Evolutionary conservation across 2,797 vertebrate genomes (phyloP), one percentile per base, ranked within the genome.

Genomic region (Sarcoramphus papa): DNA sequence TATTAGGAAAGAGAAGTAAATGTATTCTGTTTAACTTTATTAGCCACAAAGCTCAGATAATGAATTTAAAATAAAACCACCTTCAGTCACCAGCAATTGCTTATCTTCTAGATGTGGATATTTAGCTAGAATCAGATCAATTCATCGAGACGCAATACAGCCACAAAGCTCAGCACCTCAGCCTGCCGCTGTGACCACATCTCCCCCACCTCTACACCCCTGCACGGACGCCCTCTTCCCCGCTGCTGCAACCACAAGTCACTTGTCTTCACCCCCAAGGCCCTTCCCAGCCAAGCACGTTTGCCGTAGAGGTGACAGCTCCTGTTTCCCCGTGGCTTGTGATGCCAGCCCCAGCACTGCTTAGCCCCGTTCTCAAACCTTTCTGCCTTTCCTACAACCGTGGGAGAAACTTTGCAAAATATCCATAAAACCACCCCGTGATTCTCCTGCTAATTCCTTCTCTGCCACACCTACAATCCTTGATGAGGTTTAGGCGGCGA

Each of bases 51-150:
- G 85, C 80, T 93, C 82, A 81, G 89, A 93, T 92, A 95, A 97
- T 90, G 73, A 95, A 96, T 96, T 96, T 84, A 84, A 94, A 97
- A 94, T 79, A 94, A 91, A 96, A 90, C 72, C 92, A 81, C 83
- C 45, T 50, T 95, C 76, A 50, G 85, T 74, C 64, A 90, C 60
- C 54, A 95, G 57, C 87, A 85, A 88, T 79, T 85, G 80, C 92
- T 92, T 95, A 92, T 85, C 80, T 91, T 27, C 62, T 81, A 64
- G 72, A 88, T 56, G 62, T 59, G 77, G 75, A 63, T 84, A 90
- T 88, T 95, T 89, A 90, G 68, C 91, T 89, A 76, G 75, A 94
- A 96, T 84, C 82, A 92, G 91, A 92, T 90, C 54, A 78, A 63
- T 75, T 75, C 69, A 75, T 63, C 6, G 2, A 90, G 85, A 80